These are phyloP conservation scores for Neofelis nebulosa DNA, from an alignment of 2,113 vertebrate species.

Conservation along the genomic window DNA sequence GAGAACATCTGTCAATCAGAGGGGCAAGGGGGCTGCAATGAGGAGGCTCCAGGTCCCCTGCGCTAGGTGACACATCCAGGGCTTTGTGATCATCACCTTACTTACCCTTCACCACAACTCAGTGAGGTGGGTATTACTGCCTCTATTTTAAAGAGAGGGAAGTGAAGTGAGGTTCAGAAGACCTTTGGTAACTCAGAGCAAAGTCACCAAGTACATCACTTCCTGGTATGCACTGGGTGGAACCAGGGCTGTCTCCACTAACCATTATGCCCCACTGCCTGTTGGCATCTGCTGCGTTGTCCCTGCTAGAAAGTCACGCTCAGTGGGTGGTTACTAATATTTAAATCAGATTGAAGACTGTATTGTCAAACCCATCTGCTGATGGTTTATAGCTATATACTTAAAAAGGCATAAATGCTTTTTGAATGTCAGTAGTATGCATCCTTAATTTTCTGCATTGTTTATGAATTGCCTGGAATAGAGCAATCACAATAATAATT, in stretches of 20 bases:
- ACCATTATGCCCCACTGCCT: not conserved
- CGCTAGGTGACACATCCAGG: too few relatives aligned
- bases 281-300: too few relatives aligned
- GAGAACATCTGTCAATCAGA: not conserved
- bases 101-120: not conserved
- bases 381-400: not conserved
- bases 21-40: not conserved
- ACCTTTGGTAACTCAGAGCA: not conserved
- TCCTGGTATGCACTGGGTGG: not conserved
- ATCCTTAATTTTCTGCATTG: slow-evolving; percentile 50
- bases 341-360: not conserved
- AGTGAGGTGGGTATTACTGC: not conserved
- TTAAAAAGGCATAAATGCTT: slow-evolving; percentile 9
- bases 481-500: slow-evolving; percentile 27
- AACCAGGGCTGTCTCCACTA: not conserved
- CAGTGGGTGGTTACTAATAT: not conserved
- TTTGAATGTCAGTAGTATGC: not conserved
- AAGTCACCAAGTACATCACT: not conserved
- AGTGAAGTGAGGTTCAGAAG: not conserved
- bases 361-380: not conserved
- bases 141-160: not conserved
- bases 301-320: not conserved
- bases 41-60: not conserved
- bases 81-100: not conserved
- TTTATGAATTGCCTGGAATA: slow-evolving; percentile 30